Conservation (phyloP, 1,140 invertebrate genomes). For the Acromyrmex echinatior region DNA sequence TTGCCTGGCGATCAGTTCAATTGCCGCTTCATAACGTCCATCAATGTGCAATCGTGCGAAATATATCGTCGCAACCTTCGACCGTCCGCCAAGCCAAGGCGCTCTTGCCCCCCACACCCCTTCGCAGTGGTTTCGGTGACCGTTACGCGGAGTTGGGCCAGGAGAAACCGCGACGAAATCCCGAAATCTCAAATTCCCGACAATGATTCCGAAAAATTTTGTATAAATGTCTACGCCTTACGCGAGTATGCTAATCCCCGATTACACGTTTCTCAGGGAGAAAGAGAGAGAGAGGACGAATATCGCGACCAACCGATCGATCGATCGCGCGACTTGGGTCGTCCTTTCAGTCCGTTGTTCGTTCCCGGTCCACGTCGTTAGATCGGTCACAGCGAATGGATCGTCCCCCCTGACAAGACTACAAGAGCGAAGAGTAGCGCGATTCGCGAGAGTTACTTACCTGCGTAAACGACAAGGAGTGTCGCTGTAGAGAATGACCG, state of each 20-base stretch:
- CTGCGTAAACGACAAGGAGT: conserved; percentile 58
- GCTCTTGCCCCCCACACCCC: neutral
- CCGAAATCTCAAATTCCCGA: neutral
- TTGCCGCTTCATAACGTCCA: conserved; percentile 58
- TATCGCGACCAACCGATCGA: conserved; percentile 55
- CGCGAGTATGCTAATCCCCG: neutral
- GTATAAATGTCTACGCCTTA: neutral
- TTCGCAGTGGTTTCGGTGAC: neutral
- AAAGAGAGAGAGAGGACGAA: neutral
- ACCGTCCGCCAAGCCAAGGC: conserved; percentile 10
- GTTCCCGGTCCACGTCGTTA: neutral
- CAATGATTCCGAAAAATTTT: neutral
- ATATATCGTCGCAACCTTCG: conserved; percentile 61
- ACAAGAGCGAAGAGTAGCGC: neutral
- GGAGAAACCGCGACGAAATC: neutral
- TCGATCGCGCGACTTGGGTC: conserved; percentile 46
- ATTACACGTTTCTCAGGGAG: neutral
- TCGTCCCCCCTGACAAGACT: neutral
- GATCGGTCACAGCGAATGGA: neutral
- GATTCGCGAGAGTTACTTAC: conserved; percentile 48
- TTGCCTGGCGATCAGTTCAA: conserved; percentile 25
- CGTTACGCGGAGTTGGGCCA: neutral
- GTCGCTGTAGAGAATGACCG: conserved; percentile 50
- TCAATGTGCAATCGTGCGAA: neutral
- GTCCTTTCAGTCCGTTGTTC: conserved; percentile 9